Evolutionary conservation across 2,797 vertebrate genomes (phyloP).

Genomic region (Nasua narica): DNA sequence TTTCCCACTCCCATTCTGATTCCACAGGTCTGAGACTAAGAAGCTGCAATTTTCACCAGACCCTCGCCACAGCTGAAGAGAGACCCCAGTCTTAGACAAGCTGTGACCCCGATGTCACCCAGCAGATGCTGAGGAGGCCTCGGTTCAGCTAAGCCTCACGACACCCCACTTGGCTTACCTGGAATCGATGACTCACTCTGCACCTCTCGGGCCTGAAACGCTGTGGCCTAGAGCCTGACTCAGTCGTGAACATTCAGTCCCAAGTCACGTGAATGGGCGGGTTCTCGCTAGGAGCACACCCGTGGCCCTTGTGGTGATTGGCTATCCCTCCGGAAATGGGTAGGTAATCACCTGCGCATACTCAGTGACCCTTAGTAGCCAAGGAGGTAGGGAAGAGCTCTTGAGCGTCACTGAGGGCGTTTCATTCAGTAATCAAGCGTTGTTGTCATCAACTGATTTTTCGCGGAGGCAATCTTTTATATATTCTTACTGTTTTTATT

Average conservation of each 20-base stretch:
- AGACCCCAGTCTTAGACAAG: not conserved
- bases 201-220: accelerated
- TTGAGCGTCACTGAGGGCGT: not conserved
- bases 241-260: accelerated
- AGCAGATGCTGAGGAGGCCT: no score
- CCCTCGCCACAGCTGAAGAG: no score
- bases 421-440: not conserved
- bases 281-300: accelerated
- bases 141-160: no score
- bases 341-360: accelerated
- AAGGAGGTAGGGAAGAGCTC: accelerated
- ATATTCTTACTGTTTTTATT: not conserved
- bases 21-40: not conserved
- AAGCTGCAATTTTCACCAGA: no score
- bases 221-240: not conserved
- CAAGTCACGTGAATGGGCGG: accelerated
- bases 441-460: not conserved
- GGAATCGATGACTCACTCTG: not conserved
- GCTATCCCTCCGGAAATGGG: not conserved
- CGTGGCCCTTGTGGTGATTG: accelerated
- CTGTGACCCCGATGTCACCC: accelerated
- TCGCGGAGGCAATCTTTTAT: not conserved
- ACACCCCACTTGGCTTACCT: not conserved
- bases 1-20: no score
- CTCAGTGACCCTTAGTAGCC: accelerated